Evolutionary conservation across 2,888 invertebrate species (phyloP), one percentile per base, ranked within the genome.

Genomic region (Ligdia adustata): DNA sequence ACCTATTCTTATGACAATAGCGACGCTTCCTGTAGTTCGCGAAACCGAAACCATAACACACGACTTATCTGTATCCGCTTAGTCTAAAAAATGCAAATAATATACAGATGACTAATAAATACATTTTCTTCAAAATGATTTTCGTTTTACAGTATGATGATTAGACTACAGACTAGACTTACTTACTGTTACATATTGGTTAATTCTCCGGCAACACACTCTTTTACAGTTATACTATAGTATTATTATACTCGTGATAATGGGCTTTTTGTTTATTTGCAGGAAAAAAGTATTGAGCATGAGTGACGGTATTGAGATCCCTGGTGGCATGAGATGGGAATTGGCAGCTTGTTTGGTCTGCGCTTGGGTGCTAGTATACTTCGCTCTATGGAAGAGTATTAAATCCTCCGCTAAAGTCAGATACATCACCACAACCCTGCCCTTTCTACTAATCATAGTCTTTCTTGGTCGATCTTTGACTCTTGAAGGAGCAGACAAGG

Each of bases 361-460:
- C 67, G 97, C 98, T 56, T 99, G 98, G 98, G 92, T 98, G 55
- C 89, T 98, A 66, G 97, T 98, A 41, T 99, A 98, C 87, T 97
- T 98, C 83, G 97, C 98, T 60, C 94, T 98, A 37, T 98, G 98
- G 97, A 98, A 98, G 87, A 98, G 98, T 56, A 96, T 98, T 50
- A 96, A 96, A 78, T 97, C 97, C n/a, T 97, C 97, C 35, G 96
- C 96, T 20, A 95, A 95, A 91, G 94, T 97, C 40, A 94, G 98
- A 60, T 98, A 98, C 83, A 95, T 98, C 74, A 98, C 98, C 15
- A 97, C 98, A 27, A 97, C 97, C 9, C 93, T 98, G 60, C 98
- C 98, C 2, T 98, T 97, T 80, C 80, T 97, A 37, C 92, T 98
- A 55, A 95, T 98, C 66, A 91, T 97, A 62, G 95, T 96, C 28